These are phyloP conservation scores for Acrobasis suavella DNA, from an alignment of 2,888 invertebrate species.

Conservation along the genomic window DNA sequence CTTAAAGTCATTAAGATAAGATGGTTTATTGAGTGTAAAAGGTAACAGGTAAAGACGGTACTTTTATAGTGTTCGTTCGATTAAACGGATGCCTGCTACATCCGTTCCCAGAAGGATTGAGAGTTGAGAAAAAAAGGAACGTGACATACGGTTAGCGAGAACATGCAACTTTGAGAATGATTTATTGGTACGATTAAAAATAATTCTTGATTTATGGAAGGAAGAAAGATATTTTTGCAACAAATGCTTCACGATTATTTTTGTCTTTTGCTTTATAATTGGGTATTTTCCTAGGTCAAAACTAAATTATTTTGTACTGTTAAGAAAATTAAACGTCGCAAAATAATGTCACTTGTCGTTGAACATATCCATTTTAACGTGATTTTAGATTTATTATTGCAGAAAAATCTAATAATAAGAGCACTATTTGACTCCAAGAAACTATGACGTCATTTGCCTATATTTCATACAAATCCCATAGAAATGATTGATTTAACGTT, in stretches of 20 bases:
- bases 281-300: too few species aligned
- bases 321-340: too few species aligned
- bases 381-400: too few species aligned
- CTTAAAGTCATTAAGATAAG: conserved; percentile 14
- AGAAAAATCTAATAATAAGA: too few species aligned
- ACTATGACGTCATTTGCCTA: too few species aligned
- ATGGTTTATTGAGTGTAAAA: neutral
- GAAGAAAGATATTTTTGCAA: neutral
- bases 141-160: conserved; percentile 30
- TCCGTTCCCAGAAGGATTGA: conserved; percentile 78
- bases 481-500: too few species aligned
- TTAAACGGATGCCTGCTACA: conserved; percentile 69
- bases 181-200: neutral
- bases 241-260: neutral
- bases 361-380: too few species aligned
- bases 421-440: too few species aligned
- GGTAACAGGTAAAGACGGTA: conserved; percentile 24
- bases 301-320: too few species aligned
- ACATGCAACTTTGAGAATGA: neutral
- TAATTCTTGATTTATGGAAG: neutral
- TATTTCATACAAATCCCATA: too few species aligned
- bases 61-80: conserved; percentile 47
- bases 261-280: too few species aligned
- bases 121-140: conserved; percentile 52
- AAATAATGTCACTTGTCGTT: too few species aligned